These are phyloP conservation scores for Herpetotheres cachinnans DNA, from an alignment of 2,113 vertebrate species.

Conservation along the genomic window DNA sequence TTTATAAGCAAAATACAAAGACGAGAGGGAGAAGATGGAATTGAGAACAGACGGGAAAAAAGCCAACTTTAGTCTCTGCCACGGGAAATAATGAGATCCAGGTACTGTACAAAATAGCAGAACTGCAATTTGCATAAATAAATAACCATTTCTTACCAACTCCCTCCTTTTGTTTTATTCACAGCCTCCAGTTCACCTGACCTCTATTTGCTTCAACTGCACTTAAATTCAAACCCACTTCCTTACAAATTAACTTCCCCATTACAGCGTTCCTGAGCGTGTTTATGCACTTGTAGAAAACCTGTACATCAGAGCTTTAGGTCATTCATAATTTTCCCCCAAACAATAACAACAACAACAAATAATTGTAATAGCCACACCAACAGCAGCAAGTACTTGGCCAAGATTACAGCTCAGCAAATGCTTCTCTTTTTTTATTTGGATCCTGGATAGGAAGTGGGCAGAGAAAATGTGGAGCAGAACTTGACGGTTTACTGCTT, in stretches of 20 bases:
- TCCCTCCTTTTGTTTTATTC: neutral
- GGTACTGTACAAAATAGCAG: neutral
- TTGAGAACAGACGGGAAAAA: neutral
- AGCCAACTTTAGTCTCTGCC: neutral
- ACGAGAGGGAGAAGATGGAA: neutral
- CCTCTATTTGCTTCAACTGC: neutral
- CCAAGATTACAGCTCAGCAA: neutral
- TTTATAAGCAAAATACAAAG: neutral
- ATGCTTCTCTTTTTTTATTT: neutral
- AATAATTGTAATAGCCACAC: neutral
- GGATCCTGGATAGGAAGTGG: neutral
- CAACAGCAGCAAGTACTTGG: neutral
- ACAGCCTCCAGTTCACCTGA: neutral
- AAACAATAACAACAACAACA: neutral
- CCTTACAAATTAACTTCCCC: neutral
- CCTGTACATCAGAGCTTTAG: neutral
- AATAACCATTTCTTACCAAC: neutral
- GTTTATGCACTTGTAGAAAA: neutral
- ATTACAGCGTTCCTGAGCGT: neutral
- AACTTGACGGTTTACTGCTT: neutral
- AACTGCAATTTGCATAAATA: neutral
- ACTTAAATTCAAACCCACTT: neutral
- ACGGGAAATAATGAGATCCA: neutral
- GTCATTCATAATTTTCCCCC: neutral
- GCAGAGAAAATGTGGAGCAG: neutral